These are phyloP conservation scores for Kryphioiulus occultus DNA, from an alignment of 2,888 invertebrate species.

Conservation along the genomic window DNA sequence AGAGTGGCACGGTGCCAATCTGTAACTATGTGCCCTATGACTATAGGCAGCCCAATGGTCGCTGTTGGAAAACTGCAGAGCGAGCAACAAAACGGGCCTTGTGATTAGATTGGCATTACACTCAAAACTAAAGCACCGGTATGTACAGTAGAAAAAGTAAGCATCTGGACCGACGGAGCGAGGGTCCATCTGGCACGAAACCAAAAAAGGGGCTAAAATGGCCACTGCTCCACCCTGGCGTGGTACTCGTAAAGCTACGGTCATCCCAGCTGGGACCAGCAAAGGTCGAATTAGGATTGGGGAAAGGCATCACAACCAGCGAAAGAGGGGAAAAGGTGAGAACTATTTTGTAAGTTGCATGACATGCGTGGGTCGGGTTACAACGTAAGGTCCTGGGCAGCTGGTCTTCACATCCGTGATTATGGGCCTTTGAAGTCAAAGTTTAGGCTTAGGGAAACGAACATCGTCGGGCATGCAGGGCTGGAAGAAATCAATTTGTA, in stretches of 20 bases:
- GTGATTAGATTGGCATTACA: constrained; percentile 37
- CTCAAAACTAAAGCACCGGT: constrained; percentile 41
- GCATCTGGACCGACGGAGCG: neutral
- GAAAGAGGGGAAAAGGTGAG: neutral
- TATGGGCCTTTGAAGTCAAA: neutral
- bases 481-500: constrained; percentile 30
- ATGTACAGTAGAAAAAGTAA: constrained; percentile 44
- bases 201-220: neutral
- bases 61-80: constrained; percentile 24
- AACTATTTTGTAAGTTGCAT: neutral
- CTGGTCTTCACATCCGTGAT: too few relatives aligned
- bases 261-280: neutral
- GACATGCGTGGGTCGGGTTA: neutral
- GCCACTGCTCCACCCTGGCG: constrained; percentile 38
- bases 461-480: neutral
- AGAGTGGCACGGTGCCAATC: constrained; percentile 41
- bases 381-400: neutral
- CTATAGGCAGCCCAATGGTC: neutral
- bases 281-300: neutral
- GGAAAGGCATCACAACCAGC: neutral
- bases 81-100: constrained; percentile 20
- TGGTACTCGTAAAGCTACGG: neutral
- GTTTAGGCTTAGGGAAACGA: neutral
- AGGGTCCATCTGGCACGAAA: neutral
- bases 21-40: constrained; percentile 39